Evolutionary conservation across 92 coral and sea anemone species (phyloP).

Genomic region (Bergia puertoricense): DNA sequence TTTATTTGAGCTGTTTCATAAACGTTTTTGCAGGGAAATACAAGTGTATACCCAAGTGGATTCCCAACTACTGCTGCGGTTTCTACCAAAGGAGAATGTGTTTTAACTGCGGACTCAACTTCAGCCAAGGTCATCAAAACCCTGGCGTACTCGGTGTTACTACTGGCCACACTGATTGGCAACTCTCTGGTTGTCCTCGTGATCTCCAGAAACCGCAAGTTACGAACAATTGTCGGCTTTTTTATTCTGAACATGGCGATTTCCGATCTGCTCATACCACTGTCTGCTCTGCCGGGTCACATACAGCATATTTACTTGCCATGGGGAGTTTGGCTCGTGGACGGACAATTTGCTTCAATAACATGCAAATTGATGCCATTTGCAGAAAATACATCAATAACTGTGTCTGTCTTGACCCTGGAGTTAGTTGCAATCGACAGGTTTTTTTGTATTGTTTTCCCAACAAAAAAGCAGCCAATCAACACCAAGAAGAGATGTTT

Average conservation of each 20-base stretch:
- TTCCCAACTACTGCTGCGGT: too few relatives aligned
- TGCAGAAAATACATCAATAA: slow-evolving; percentile 11
- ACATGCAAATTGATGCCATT: slow-evolving; percentile 28
- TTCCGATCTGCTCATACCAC: slow-evolving; percentile 20
- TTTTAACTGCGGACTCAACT: neutral
- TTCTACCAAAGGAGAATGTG: too few relatives aligned
- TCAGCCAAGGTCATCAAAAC: slow-evolving; percentile 23
- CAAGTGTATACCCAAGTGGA: too few relatives aligned
- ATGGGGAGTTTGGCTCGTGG: slow-evolving; percentile 31
- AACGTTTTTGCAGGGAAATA: too few relatives aligned
- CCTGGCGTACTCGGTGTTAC: neutral
- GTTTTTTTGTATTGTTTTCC: slow-evolving; percentile 30
- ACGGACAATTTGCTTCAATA: slow-evolving; percentile 14
- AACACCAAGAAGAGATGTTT: neutral
- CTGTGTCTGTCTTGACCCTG: slow-evolving; percentile 25
- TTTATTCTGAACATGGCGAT: slow-evolving; percentile 36
- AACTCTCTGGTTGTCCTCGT: slow-evolving; percentile 20
- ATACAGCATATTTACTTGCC: slow-evolving; percentile 28
- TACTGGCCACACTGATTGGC: slow-evolving; percentile 1
- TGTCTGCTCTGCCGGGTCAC: slow-evolving; percentile 15
- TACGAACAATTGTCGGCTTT: slow-evolving; percentile 20
- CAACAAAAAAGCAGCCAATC: slow-evolving; percentile 10
- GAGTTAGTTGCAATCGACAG: slow-evolving; percentile 32
- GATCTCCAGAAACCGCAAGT: slow-evolving; percentile 32
- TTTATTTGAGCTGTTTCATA: too few relatives aligned